Evolutionary conservation across 2,113 vertebrate species (phyloP).

Genomic region (Pluvianellus socialis): DNA sequence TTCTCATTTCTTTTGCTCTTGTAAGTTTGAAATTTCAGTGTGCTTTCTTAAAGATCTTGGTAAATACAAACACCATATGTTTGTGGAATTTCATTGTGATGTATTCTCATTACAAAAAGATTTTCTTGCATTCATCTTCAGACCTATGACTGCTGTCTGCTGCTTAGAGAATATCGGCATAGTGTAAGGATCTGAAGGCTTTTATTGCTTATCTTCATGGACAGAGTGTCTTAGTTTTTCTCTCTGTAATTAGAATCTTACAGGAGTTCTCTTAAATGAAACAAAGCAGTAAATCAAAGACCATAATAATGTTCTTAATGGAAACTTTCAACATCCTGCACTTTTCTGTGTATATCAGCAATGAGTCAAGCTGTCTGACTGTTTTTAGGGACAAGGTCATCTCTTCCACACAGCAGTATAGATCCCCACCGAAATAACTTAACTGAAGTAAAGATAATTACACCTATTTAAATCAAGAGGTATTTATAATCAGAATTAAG

Average conservation of each 20-base stretch:
- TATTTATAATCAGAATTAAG: neutral
- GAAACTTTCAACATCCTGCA: neutral
- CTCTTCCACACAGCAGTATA: neutral
- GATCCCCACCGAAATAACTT: neutral
- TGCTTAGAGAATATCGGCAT: neutral
- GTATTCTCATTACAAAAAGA: neutral
- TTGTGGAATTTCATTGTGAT: neutral
- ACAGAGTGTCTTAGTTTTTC: neutral
- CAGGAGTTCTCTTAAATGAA: neutral
- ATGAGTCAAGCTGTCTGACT: neutral
- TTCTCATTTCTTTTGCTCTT: neutral
- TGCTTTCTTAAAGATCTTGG: neutral
- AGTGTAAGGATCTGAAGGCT: neutral
- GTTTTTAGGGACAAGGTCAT: neutral
- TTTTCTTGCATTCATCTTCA: neutral
- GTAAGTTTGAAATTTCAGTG: neutral
- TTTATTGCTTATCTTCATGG: neutral
- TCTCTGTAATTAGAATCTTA: neutral
- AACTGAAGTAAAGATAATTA: neutral
- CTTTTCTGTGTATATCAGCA: neutral
- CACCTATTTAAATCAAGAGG: neutral
- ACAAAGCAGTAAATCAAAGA: neutral
- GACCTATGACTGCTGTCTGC: neutral
- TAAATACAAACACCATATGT: neutral
- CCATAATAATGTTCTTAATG: neutral